phyloP scores from a whole-genome alignment of 2,888 invertebrate genomes.

The Hanleya hanleyi region DNA sequence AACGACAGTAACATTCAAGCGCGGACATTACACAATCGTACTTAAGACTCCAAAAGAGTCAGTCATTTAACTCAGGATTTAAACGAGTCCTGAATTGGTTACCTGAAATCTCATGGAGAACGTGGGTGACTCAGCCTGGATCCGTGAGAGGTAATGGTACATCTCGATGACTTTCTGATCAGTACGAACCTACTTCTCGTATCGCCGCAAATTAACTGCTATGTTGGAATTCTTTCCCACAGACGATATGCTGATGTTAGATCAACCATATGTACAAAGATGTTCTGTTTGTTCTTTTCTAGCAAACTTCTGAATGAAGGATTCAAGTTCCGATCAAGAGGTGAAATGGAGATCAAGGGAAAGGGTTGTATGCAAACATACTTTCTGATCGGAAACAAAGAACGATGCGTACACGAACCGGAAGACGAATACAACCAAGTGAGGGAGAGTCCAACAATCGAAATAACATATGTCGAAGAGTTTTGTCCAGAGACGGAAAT shows the following conservation, averaged over 20 bases:
- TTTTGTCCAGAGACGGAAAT: background rate
- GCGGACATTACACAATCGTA: too few relatives aligned
- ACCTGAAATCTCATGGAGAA: too few relatives aligned
- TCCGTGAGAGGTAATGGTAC: too few relatives aligned
- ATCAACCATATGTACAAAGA: background rate
- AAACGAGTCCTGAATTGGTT: too few relatives aligned
- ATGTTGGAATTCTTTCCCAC: background rate
- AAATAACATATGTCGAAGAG: background rate
- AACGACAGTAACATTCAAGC: too few relatives aligned
- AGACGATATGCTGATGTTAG: background rate
- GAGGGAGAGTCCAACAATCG: background rate
- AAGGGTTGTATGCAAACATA: constrained; percentile 60
- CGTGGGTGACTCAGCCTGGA: too few relatives aligned
- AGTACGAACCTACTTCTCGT: too few relatives aligned
- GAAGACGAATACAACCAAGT: constrained; percentile 49
- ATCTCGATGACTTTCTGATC: too few relatives aligned
- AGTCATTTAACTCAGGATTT: too few relatives aligned
- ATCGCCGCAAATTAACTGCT: background rate
- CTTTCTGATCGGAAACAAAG: constrained; percentile 45
- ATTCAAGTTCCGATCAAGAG: constrained; percentile 40
- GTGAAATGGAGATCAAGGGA: constrained; percentile 55
- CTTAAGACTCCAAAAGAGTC: too few relatives aligned
- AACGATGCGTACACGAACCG: constrained; percentile 33
- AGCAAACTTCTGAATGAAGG: background rate
- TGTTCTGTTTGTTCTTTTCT: constrained; percentile 2